Evolutionary conservation across 1,140 invertebrate genomes (phyloP), one percentile per base, ranked within the genome.

Genomic region (Drosophila pseudoobscura): DNA sequence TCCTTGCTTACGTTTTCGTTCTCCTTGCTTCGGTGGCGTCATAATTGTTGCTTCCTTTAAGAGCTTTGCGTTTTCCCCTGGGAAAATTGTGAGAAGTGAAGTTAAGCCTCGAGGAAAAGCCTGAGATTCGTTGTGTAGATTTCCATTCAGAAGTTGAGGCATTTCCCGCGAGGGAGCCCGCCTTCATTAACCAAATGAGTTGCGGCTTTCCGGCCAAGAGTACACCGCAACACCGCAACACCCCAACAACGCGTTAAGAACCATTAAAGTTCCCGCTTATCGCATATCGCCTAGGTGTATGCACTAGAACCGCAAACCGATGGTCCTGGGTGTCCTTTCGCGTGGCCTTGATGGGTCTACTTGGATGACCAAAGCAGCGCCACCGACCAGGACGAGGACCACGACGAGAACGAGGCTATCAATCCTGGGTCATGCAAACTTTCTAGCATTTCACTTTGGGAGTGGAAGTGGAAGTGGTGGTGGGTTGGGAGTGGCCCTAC

Each of bases 351-450:
- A 63, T 51, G 31, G 64, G 29, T 15, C 13, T 29, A 47, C 51
- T 78, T 57, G 49, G 49, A 55, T 69, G 70, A 50, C 75, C 31
- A 62, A 41, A 20, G 20, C 20, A 39, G 15, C 15, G 62, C 22
- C 17, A 35, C 20, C 31, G 31, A 47, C 45, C 31, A 55, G 51
- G 39, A 78, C 54, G 20, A 11, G 24, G 35, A 59, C 51, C 4
- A 51, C 45, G 20, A 47, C 45, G 45, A 22, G 29, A 53, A 44
- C 76, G 51, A 75, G 35, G 63, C 62, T 74, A 69, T 80, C 78
- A 80, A 78, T 82, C 73, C 58, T 57, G 77, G 74, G 78, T 77
- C 78, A 83, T 84, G 80, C 72, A 55, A 85, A 76, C 72, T 29
- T 58, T 44, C 54, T 47, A 29, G 22, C 56, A 61, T 63, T 70